Conservation (phyloP, 2,797 vertebrate genomes). For the Lacerta agilis region DNA sequence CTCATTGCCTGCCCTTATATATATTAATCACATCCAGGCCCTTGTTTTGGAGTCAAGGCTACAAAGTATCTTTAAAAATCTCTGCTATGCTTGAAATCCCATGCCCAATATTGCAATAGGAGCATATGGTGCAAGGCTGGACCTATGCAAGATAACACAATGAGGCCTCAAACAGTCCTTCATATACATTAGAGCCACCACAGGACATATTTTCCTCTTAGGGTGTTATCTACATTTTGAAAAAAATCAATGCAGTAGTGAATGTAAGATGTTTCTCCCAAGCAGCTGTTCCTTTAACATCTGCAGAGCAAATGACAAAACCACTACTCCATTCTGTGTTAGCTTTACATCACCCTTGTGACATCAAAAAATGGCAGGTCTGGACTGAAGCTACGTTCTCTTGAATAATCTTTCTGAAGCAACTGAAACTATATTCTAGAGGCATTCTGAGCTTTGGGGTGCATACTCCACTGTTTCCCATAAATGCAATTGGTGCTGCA, state of each 20-base stretch:
- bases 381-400: neutral
- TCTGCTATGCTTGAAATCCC: neutral
- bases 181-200: neutral
- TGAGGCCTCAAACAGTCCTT: neutral
- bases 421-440: neutral
- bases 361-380: neutral
- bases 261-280: neutral
- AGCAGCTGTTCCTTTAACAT: neutral
- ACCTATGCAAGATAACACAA: neutral
- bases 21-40: slow-evolving; percentile 48
- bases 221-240: neutral
- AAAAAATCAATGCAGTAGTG: too few relatives aligned
- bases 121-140: too few relatives aligned
- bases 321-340: neutral
- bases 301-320: neutral
- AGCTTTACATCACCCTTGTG: neutral
- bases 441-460: too few relatives aligned
- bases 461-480: neutral
- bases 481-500: too few relatives aligned
- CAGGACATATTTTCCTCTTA: neutral
- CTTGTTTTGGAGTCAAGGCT: slow-evolving; percentile 26
- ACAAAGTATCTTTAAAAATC: neutral
- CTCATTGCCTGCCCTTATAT: slow-evolving; percentile 42
- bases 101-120: neutral
- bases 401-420: neutral